Conservation (phyloP, 2,888 invertebrate genomes). For the Cacoxenus indagator region DNA sequence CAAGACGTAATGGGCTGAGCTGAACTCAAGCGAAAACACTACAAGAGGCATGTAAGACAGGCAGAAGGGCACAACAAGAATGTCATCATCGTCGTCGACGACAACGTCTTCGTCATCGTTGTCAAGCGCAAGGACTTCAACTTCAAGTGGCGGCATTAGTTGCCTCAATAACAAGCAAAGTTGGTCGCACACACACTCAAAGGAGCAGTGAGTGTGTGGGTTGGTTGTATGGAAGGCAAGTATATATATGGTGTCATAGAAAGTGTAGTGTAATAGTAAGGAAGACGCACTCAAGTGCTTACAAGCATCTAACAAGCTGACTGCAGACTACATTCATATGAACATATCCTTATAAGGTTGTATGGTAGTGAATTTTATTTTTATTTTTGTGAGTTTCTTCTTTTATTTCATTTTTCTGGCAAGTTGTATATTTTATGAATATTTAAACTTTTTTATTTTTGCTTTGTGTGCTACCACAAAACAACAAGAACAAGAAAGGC, state of each 20-base stretch:
- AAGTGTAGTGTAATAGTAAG: not conserved
- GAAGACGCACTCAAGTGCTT: not conserved
- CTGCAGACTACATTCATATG: not conserved
- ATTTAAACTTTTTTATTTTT: too few relatives aligned
- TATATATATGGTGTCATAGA: not conserved
- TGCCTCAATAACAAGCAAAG: conserved; percentile 33
- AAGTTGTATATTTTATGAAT: too few relatives aligned
- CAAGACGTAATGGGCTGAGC: not conserved
- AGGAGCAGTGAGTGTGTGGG: not conserved
- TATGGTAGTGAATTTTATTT: not conserved
- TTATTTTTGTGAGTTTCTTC: too few relatives aligned
- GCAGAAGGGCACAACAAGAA: conserved; percentile 3
- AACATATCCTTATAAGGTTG: not conserved
- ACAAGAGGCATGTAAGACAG: not conserved
- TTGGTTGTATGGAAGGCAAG: not conserved
- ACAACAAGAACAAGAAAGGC: conserved; percentile 2
- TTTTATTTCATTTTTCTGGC: too few relatives aligned
- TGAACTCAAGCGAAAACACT: conserved; percentile 2
- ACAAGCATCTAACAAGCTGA: conserved; percentile 1
- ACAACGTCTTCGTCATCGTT: too few relatives aligned
- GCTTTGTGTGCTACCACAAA: too few relatives aligned
- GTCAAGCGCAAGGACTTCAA: too few relatives aligned
- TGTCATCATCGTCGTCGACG: conserved; percentile 1
- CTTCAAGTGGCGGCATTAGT: conserved; percentile 31
- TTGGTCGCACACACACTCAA: not conserved